Conservation (phyloP, 2,888 invertebrate genomes). For the Rhagonycha fulva region DNA sequence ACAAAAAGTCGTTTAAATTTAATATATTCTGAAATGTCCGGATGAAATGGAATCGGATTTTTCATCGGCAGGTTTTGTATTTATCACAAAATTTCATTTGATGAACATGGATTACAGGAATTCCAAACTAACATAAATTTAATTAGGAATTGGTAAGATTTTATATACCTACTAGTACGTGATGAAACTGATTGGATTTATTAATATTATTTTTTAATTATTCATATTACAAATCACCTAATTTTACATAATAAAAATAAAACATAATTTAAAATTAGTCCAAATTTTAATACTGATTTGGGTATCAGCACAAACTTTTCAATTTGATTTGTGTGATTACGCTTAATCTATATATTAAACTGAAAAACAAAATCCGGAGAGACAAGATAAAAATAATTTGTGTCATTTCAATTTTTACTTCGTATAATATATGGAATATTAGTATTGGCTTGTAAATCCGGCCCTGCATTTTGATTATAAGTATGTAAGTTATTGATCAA, state of each 20-base stretch:
- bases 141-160: background rate
- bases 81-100: background rate
- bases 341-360: background rate
- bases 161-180: background rate
- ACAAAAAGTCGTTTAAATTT: background rate
- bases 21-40: background rate
- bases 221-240: background rate
- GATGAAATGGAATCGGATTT: background rate
- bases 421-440: background rate
- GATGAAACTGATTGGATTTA: background rate
- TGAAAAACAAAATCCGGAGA: too few relatives aligned
- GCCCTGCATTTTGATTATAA: background rate
- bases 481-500: constrained; percentile 3
- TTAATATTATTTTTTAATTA: background rate
- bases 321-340: background rate
- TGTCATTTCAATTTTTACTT: too few relatives aligned
- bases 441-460: background rate
- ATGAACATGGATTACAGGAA: background rate
- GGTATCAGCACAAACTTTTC: background rate
- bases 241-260: background rate
- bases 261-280: background rate
- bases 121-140: background rate
- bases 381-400: too few relatives aligned
- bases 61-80: background rate
- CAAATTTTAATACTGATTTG: background rate